Evolutionary conservation across 2,797 vertebrate species (phyloP), one percentile per base, ranked within the genome.

Genomic region (Sorex maritimensis): DNA sequence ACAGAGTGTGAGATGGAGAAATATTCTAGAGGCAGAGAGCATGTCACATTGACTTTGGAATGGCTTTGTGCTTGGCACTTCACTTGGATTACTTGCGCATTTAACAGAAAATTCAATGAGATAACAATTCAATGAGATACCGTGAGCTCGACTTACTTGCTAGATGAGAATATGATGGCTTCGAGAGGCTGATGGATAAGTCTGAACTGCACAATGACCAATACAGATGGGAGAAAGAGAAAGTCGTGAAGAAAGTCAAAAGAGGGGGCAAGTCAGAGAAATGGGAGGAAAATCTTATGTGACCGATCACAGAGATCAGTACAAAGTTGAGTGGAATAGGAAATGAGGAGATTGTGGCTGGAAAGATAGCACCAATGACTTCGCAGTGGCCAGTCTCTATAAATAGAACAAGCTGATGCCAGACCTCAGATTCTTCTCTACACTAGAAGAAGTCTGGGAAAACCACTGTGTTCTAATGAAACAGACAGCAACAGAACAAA

Each of bases 281-380:
- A 10, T n/a, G 75, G 63, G 24, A 67, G 55, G 55, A 21, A 93
- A 85, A 58, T 82, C 17, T 38, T 86, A 79, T 84, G 44, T 41
- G 3, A 19, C 26, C 46, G 38, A 15, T 26, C 34, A 63, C 44
- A 14, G 9, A 5, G 15, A 34, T 55, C 63, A 52, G 0, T 23
- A 58, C 71, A 46, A 90, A 78, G 38, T 61, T 12, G 28, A 86
- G 65, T 24, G 63, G 81, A 80, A 6, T 19, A 38, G 46, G 84
- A 86, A 83, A 23, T 74, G 69, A 73, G 49, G 30, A 30, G 86
- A 61, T 67, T 75, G 26, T 92, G 81, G 13, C 63, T 38, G 13
- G 69, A 71, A 86, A 90, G 79, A 44, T 44, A 34, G 23, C 69
- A 21, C 52, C 15, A 28, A n/a, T 49, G 49, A 23, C 28, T 14